Conservation (phyloP, 2,797 vertebrate genomes). For the Propithecus deckenii region DNA sequence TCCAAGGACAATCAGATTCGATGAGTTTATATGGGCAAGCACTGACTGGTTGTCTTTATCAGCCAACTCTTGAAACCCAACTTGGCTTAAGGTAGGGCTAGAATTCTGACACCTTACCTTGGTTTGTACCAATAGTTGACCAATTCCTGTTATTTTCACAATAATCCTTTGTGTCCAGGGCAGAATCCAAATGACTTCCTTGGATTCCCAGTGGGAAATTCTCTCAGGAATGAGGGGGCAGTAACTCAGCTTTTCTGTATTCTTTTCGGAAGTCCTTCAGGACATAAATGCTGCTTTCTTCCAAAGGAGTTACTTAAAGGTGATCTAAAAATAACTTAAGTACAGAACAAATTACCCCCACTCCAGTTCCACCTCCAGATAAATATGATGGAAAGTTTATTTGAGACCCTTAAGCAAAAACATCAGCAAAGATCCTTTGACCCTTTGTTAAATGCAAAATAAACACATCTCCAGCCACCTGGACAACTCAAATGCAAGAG, state of each 20-base stretch:
- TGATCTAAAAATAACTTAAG: constrained; percentile 51
- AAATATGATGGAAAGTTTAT: constrained; percentile 29
- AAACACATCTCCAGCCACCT: constrained; percentile 38
- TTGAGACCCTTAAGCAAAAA: constrained; percentile 43
- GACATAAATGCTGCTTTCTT: constrained; percentile 21
- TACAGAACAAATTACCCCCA: neutral
- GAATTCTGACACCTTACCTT: neutral
- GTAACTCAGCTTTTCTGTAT: constrained; percentile 12
- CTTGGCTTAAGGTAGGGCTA: neutral
- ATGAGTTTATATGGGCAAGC: neutral
- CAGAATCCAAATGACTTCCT: constrained; percentile 9
- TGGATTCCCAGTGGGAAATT: constrained; percentile 10
- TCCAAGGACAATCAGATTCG: neutral
- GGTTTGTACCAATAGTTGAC: constrained; percentile 41
- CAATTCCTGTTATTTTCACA: constrained; percentile 26
- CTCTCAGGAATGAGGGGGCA: neutral
- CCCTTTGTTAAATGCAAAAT: constrained; percentile 54
- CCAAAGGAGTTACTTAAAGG: constrained; percentile 13
- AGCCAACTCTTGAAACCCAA: neutral
- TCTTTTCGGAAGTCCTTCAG: constrained; percentile 37
- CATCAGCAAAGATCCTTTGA: constrained; percentile 47
- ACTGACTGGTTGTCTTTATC: constrained; percentile 31
- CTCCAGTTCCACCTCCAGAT: neutral
- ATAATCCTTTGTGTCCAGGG: constrained; percentile 3
- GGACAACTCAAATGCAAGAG: constrained; percentile 40